These are phyloP conservation scores for Chlorocebus sabaeus DNA, from an alignment of 2,113 vertebrate genomes.

Conservation along the genomic window DNA sequence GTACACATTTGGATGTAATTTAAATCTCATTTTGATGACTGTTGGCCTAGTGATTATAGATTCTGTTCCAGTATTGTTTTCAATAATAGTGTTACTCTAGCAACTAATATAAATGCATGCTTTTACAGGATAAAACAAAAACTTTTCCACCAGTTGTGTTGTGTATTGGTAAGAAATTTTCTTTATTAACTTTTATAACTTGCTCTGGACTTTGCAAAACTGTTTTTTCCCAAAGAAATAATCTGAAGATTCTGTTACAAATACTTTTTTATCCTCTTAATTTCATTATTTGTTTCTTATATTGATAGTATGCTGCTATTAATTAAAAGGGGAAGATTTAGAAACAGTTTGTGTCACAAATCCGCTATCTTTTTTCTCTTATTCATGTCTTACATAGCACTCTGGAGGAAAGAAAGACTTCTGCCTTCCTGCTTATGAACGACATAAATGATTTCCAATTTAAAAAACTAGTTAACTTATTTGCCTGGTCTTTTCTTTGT, in stretches of 20 bases:
- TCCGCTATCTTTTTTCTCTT: constrained; percentile 13
- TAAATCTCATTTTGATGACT: constrained; percentile 87
- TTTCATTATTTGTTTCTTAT: not conserved
- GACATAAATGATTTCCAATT: not conserved
- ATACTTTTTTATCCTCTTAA: not conserved
- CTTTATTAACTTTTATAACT: constrained; percentile 3
- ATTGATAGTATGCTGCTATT: constrained; percentile 1
- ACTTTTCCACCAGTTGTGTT: constrained; percentile 48
- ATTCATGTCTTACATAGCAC: not conserved
- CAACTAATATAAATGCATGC: constrained; percentile 78
- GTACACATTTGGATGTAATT: constrained; percentile 84
- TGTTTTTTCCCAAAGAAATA: constrained; percentile 14
- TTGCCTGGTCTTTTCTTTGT: not conserved
- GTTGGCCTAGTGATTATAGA: constrained; percentile 81
- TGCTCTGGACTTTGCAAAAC: constrained; percentile 13
- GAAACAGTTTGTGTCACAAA: constrained; percentile 31
- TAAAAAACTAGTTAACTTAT: not conserved
- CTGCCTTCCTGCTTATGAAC: not conserved
- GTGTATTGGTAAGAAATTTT: constrained; percentile 23
- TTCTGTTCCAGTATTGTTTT: constrained; percentile 89
- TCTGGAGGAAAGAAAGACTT: not conserved
- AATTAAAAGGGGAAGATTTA: constrained; percentile 35
- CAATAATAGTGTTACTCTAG: constrained; percentile 88
- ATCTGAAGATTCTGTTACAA: not conserved
- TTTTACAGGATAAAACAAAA: constrained; percentile 60